Evolutionary conservation across 2,113 vertebrate genomes (phyloP).

Genomic region (Phalacrocorax pelagicus): DNA sequence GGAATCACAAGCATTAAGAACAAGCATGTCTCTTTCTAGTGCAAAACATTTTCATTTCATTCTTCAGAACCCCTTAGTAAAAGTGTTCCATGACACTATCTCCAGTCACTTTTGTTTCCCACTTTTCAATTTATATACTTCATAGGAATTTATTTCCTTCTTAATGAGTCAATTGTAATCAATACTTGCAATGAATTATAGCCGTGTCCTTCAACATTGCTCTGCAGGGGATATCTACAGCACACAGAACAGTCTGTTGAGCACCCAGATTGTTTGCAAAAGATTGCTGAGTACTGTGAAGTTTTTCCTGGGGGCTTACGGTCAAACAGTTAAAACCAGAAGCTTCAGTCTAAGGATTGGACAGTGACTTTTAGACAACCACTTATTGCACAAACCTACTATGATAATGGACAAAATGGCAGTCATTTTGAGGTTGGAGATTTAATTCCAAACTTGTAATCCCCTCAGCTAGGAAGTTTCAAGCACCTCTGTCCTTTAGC

Average conservation of each 20-base stretch:
- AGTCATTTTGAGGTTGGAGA: neutral
- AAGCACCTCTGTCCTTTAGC: neutral
- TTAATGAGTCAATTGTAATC: slow-evolving; percentile 34
- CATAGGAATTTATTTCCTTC: slow-evolving; percentile 1
- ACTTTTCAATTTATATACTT: neutral
- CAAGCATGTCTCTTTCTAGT: neutral
- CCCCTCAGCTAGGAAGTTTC: neutral
- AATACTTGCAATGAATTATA: neutral
- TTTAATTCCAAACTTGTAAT: neutral
- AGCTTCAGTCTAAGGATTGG: neutral
- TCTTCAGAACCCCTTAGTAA: neutral
- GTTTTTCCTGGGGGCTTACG: neutral
- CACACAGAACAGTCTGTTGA: neutral
- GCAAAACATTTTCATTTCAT: neutral
- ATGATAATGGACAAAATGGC: neutral
- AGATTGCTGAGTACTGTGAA: neutral
- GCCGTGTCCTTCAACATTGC: neutral
- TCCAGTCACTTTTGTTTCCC: neutral
- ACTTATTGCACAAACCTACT: neutral
- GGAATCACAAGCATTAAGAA: neutral
- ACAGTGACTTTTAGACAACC: neutral
- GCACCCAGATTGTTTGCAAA: neutral
- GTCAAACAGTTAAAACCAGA: neutral
- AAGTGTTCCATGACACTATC: neutral
- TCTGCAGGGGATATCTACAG: neutral